Conservation (phyloP, 1,140 invertebrate species). For the Stegodyphus mimosarum region DNA sequence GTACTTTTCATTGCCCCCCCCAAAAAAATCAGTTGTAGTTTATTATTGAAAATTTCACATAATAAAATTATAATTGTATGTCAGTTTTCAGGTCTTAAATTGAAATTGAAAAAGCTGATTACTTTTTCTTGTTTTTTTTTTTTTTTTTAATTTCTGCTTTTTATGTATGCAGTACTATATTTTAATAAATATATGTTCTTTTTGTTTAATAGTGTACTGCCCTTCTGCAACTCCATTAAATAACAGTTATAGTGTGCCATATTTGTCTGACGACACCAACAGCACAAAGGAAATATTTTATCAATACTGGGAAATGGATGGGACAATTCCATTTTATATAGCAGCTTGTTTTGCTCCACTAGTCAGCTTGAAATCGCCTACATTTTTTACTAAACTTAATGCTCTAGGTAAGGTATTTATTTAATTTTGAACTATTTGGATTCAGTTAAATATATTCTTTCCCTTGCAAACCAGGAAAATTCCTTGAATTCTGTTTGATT, state of each 20-base stretch:
- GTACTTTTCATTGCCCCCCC: no score
- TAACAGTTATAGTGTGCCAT: neutral
- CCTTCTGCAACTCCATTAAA: conserved; percentile 16
- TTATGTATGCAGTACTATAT: neutral
- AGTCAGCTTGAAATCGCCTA: conserved; percentile 85
- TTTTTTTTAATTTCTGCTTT: neutral
- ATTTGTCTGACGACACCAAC: conserved; percentile 2
- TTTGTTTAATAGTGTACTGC: conserved; percentile 31
- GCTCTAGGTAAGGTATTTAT: conserved; percentile 78
- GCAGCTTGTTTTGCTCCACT: conserved; percentile 81
- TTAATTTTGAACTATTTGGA: neutral
- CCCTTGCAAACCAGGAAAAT: no score
- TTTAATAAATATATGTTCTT: neutral
- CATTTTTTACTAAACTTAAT: conserved; percentile 95
- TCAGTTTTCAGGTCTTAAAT: no score
- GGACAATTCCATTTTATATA: conserved; percentile 85
- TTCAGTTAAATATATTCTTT: no score
- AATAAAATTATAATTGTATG: no score
- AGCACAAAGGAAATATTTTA: conserved; percentile 66
- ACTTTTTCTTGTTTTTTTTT: no score
- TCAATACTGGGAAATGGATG: conserved; percentile 77
- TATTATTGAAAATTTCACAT: no score
- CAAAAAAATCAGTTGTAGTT: no score
- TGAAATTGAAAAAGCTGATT: no score
- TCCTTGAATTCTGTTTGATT: no score